phyloP scores from a whole-genome alignment of 2,113 vertebrate species.

The Pluvianellus socialis region DNA sequence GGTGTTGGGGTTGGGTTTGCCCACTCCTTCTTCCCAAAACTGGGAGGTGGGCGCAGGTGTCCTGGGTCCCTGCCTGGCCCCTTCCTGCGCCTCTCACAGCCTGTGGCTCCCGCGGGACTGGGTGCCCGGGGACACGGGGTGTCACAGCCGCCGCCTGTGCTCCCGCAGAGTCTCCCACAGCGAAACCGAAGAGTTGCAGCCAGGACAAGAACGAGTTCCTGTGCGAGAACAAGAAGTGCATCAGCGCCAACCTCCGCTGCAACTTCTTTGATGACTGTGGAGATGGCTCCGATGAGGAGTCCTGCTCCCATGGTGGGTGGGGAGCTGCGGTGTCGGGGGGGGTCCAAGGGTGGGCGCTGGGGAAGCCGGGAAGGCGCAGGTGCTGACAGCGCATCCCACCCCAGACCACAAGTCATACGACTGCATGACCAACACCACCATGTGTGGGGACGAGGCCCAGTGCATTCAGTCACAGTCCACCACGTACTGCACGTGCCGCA shows the following conservation, averaged over 20 bases:
- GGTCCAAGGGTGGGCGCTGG: background rate
- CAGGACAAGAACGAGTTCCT: slow-evolving; percentile 90
- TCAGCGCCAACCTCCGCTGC: slow-evolving; percentile 86
- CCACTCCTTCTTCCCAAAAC: background rate
- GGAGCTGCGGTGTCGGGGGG: rapidly evolving
- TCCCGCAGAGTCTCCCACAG: slow-evolving; percentile 39
- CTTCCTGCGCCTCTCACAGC: rapidly evolving
- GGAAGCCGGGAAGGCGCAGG: rapidly evolving
- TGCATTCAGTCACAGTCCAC: slow-evolving; percentile 81
- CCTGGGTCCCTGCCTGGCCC: background rate
- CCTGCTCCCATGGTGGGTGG: slow-evolving; percentile 78
- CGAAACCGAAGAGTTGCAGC: slow-evolving; percentile 76
- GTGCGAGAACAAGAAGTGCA: slow-evolving; percentile 86
- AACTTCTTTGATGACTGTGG: slow-evolving; percentile 95
- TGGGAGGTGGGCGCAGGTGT: rapidly evolving
- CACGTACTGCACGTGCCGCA: slow-evolving; percentile 89
- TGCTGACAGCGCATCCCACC: background rate
- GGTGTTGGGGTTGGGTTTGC: background rate
- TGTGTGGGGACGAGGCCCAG: slow-evolving; percentile 89
- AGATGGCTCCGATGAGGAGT: slow-evolving; percentile 89
- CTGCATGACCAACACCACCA: slow-evolving; percentile 84
- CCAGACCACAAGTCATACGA: slow-evolving; percentile 85
- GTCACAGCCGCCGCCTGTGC: background rate
- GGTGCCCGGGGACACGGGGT: rapidly evolving
- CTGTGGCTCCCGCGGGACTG: rapidly evolving